Conservation (phyloP, 2,113 vertebrate species). For the Gracilinanus agilis region DNA sequence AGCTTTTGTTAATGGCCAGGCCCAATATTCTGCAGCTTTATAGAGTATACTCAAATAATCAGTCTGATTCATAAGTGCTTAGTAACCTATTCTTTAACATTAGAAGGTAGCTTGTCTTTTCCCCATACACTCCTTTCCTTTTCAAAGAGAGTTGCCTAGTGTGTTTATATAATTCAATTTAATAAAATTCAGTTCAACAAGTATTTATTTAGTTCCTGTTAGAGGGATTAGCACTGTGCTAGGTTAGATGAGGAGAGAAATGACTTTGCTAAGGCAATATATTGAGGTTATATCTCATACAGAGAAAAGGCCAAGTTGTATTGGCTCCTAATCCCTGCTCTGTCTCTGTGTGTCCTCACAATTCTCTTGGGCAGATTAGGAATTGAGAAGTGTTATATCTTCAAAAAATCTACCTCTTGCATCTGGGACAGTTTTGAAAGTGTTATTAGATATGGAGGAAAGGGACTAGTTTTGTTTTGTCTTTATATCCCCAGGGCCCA, state of each 20-base stretch:
- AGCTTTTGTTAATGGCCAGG: not conserved
- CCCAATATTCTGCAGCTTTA: not conserved
- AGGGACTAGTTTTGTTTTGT: not conserved
- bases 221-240: not conserved
- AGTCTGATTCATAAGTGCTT: slow-evolving; percentile 12
- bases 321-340: not conserved
- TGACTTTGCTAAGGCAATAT: not conserved
- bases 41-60: not conserved
- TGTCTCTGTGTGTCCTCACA: not conserved
- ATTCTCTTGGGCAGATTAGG: not conserved
- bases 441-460: not conserved
- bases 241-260: not conserved
- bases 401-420: not conserved
- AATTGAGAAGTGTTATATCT: not conserved
- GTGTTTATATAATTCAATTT: slow-evolving; percentile 36
- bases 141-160: slow-evolving; percentile 7
- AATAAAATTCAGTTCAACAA: not conserved
- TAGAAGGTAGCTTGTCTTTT: not conserved
- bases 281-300: not conserved
- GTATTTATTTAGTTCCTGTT: slow-evolving; percentile 50
- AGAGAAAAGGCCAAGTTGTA: not conserved
- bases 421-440: not conserved
- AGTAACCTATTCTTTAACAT: slow-evolving; percentile 21
- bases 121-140: not conserved
- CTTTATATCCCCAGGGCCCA: not conserved